phyloP scores from a whole-genome alignment of 1,140 invertebrate species.

The Conus betulinus region DNA sequence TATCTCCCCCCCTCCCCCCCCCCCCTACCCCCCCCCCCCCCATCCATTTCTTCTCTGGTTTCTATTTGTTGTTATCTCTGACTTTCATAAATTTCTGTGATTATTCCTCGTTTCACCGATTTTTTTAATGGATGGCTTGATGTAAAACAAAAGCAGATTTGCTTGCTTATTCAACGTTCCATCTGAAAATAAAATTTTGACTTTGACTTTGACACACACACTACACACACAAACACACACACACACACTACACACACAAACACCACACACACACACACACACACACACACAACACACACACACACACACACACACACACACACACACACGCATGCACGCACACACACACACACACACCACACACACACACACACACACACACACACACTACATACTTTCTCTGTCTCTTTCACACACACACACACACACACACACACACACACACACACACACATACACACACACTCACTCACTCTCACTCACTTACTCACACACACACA shows the following conservation, averaged over 20 bases:
- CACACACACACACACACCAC: background rate
- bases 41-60: too few relatives aligned
- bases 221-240: background rate
- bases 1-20: too few relatives aligned
- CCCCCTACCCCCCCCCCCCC: too few relatives aligned
- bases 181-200: too few relatives aligned
- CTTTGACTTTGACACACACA: too few relatives aligned
- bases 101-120: too few relatives aligned
- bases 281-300: background rate
- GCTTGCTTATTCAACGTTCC: too few relatives aligned
- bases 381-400: too few relatives aligned
- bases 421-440: background rate
- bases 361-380: background rate
- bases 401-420: background rate
- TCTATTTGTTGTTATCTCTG: too few relatives aligned
- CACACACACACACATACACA: background rate
- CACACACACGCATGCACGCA: background rate
- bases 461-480: background rate
- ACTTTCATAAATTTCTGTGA: too few relatives aligned
- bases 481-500: background rate
- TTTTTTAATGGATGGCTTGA: too few relatives aligned
- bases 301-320: background rate
- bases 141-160: too few relatives aligned
- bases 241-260: background rate
- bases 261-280: slow-evolving; percentile 3